A percentile compares a stretch with the other conserved stretches of the same genome.
Conservation (phyloP, 2,888 invertebrate genomes). For the Oeneis ivallda region DNA sequence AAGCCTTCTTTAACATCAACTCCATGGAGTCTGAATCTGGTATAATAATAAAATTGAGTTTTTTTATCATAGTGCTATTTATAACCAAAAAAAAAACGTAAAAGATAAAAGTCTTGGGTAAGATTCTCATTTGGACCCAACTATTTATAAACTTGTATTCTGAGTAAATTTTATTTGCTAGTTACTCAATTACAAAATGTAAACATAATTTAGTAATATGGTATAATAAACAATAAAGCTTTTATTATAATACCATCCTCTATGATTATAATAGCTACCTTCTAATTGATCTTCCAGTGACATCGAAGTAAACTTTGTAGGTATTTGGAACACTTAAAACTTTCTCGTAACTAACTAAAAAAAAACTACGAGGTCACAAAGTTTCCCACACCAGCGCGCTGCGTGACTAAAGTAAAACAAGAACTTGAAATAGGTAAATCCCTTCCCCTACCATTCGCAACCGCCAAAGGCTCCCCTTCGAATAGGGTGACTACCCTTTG, state of each 20-base stretch:
- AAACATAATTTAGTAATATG: no score
- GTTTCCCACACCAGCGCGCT: slow-evolving; percentile 49
- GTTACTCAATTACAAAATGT: no score
- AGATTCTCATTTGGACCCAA: no score
- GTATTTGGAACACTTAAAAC: slow-evolving; percentile 21
- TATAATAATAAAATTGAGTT: not conserved
- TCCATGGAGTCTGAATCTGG: slow-evolving; percentile 49
- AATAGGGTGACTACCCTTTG: slow-evolving; percentile 79
- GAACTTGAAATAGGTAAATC: slow-evolving; percentile 63
- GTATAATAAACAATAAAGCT: no score
- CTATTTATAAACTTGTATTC: no score
- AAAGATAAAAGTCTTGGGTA: no score
- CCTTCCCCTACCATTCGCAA: slow-evolving; percentile 67
- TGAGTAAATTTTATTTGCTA: no score
- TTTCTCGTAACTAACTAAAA: slow-evolving; percentile 26
- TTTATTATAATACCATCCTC: no score
- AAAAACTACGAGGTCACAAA: slow-evolving; percentile 38
- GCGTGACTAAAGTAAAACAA: slow-evolving; percentile 58
- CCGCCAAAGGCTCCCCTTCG: slow-evolving; percentile 76
- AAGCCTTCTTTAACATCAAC: slow-evolving; percentile 55
- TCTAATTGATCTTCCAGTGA: slow-evolving; percentile 19
- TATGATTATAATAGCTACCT: no score
- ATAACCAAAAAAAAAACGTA: no score
- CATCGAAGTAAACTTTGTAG: slow-evolving; percentile 17
- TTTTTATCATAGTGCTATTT: no score